Evolutionary conservation across 2,888 invertebrate species (phyloP).

Genomic region (Parnassius apollo): DNA sequence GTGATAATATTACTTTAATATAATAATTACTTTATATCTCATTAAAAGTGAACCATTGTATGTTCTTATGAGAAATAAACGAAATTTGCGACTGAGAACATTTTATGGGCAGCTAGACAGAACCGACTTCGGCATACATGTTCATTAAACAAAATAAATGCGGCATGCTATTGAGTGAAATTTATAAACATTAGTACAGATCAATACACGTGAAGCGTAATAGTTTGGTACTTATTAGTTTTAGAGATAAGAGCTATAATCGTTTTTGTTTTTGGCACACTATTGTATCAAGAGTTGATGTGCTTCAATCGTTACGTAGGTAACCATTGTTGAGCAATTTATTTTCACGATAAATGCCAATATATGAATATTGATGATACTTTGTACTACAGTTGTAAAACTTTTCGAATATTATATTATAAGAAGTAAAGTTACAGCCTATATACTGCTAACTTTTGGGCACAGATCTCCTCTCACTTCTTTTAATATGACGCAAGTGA

Average conservation of each 20-base stretch:
- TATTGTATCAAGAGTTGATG: conserved; percentile 44
- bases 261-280: neutral
- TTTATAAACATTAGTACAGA: conserved; percentile 64
- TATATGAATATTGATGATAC: conserved; percentile 18
- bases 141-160: conserved; percentile 61
- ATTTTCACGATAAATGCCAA: conserved; percentile 47
- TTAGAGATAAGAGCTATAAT: conserved; percentile 7
- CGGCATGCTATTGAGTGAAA: conserved; percentile 60
- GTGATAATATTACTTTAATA: too few relatives aligned
- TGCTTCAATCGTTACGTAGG: conserved; percentile 40
- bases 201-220: neutral
- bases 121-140: conserved; percentile 44
- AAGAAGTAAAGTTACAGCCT: too few relatives aligned
- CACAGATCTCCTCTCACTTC: too few relatives aligned
- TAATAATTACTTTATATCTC: too few relatives aligned
- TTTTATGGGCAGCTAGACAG: conserved; percentile 34
- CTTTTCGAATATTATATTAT: too few relatives aligned
- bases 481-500: too few relatives aligned
- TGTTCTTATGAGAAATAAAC: too few relatives aligned
- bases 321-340: conserved; percentile 60
- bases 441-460: too few relatives aligned
- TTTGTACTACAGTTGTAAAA: conserved; percentile 13
- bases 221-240: conserved; percentile 1
- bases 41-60: too few relatives aligned
- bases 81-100: conserved; percentile 28